Evolutionary conservation across 2,113 vertebrate genomes (phyloP), one percentile per base, ranked within the genome.

Genomic region (Symphodus melops): DNA sequence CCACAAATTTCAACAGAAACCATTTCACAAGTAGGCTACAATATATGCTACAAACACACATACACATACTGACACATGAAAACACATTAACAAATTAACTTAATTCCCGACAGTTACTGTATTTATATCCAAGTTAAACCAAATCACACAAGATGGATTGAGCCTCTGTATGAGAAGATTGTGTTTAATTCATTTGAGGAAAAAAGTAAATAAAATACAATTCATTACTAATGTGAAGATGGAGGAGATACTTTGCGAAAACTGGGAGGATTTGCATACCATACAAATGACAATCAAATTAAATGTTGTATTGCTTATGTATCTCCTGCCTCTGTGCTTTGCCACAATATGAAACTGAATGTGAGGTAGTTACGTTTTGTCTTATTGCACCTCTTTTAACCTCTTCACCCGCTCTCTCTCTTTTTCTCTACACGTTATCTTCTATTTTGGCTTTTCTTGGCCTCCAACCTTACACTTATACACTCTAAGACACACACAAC

Each of bases 381-480:
- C 49, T 56, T 72, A 3, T 39, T 61, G 28, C 28, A 33, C 56
- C 68, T 79, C 59, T 36, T 77, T 52, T 41, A 41, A 69, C 36
- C 28, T 76, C 55, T 16, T 39, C 54, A 28, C 21, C 8, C 37
- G 75, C 19, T 41, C 41, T 62, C 28, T 71, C 58, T 81, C 64
- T 85, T 68, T 75, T 39, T 84, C 54, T 58, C 62, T 84, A 80
- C 77, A 85, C 53, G 69, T 84, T 86, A 81, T 75, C 69, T 37
- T 60, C 80, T 84, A 84, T 81, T 88, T 86, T 86, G 83, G 82
- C 55, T 86, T 85, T 84, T 82, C 82, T 88, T 91, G 82, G 86
- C 83, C 70, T 49, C 70, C 55, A 82, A 87, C 83, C 86, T 89
- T 57, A 81, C 81, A 87, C 88, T 87, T 84, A 89, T 52, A 64